phyloP scores from a whole-genome alignment of 2,888 invertebrate species.

The Stramonita haemastoma region DNA sequence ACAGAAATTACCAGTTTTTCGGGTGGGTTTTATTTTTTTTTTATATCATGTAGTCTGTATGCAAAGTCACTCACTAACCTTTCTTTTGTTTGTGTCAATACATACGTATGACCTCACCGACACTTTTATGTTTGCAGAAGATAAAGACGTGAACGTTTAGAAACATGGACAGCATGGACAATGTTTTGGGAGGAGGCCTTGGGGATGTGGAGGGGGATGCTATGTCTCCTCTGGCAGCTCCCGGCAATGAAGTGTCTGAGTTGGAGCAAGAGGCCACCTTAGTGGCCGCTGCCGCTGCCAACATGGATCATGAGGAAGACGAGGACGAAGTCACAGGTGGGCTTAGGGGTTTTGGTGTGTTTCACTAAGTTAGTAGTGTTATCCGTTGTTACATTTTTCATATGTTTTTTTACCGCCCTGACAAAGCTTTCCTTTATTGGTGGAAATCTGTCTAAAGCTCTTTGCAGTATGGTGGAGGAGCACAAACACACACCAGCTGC shows the following conservation, averaged over 20 bases:
- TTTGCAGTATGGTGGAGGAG: too few relatives aligned
- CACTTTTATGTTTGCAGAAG: background rate
- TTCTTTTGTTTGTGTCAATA: background rate
- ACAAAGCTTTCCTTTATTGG: too few relatives aligned
- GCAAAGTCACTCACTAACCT: background rate
- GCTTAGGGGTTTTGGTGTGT: background rate
- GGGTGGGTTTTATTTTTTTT: background rate
- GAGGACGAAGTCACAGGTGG: slow-evolving; percentile 37
- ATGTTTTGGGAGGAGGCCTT: slow-evolving; percentile 15
- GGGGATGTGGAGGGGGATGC: slow-evolving; percentile 34
- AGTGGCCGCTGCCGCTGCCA: slow-evolving; percentile 24
- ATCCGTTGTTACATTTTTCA: too few relatives aligned
- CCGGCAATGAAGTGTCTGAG: slow-evolving; percentile 31
- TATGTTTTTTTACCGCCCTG: too few relatives aligned
- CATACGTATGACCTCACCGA: too few relatives aligned
- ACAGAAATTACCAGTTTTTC: too few relatives aligned
- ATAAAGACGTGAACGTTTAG: background rate
- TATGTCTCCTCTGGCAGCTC: slow-evolving; percentile 28
- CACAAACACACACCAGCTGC: too few relatives aligned
- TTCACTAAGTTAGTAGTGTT: background rate
- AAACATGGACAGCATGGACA: slow-evolving; percentile 40
- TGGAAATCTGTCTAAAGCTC: too few relatives aligned
- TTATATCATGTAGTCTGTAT: background rate
- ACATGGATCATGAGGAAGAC: slow-evolving; percentile 44
- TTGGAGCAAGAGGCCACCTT: slow-evolving; percentile 41